Conservation (phyloP, 1,140 invertebrate species). For the Drosophila pseudoananassae region DNA sequence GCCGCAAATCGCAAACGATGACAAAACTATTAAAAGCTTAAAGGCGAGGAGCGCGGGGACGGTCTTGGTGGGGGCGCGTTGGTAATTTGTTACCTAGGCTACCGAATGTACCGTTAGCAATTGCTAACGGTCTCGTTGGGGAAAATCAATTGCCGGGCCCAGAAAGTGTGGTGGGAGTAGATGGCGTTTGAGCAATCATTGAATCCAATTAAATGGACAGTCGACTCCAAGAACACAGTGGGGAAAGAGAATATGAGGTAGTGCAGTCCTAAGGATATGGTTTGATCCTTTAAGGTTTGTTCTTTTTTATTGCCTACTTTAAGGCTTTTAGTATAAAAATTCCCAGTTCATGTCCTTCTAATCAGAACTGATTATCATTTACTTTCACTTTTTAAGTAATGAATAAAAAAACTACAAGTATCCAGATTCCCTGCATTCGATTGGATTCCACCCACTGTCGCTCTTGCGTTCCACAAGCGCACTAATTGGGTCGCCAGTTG, state of each 20-base stretch:
- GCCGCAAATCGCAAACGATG: slow-evolving; percentile 40
- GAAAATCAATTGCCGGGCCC: slow-evolving; percentile 67
- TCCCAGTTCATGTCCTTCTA: too few species aligned
- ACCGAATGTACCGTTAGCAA: slow-evolving; percentile 25
- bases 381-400: too few species aligned
- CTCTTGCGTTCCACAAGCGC: slow-evolving; percentile 35
- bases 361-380: too few species aligned
- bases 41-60: background rate
- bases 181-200: slow-evolving; percentile 49
- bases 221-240: slow-evolving; percentile 1
- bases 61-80: slow-evolving; percentile 9
- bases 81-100: slow-evolving; percentile 51
- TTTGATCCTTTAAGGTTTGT: too few species aligned
- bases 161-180: background rate
- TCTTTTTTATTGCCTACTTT: background rate
- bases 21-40: slow-evolving; percentile 63
- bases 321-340: background rate
- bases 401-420: slow-evolving; percentile 1
- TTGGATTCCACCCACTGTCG: slow-evolving; percentile 21
- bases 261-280: background rate
- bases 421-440: slow-evolving; percentile 4
- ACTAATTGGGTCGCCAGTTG: slow-evolving; percentile 52
- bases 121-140: slow-evolving; percentile 22
- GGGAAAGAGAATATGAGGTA: background rate
- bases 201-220: slow-evolving; percentile 68